Evolutionary conservation across 2,113 vertebrate genomes (phyloP).

Genomic region (Pimephales promelas): DNA sequence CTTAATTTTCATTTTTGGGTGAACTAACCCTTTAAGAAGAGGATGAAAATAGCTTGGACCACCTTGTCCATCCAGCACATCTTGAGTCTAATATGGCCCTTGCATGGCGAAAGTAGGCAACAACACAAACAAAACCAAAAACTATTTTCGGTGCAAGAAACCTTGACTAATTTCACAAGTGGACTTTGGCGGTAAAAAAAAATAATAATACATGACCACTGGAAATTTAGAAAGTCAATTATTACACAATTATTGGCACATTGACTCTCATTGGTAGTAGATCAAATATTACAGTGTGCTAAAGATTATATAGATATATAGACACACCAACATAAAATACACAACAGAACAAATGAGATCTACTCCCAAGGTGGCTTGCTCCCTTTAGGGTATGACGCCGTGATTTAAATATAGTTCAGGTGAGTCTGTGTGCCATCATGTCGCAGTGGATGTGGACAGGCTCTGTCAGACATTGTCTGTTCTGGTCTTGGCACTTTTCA

Average conservation of each 20-base stretch:
- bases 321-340: not conserved
- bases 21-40: no score
- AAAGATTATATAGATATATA: not conserved
- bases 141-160: not conserved
- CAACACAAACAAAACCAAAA: no score
- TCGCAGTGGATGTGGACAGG: not conserved
- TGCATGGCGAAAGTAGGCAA: not conserved
- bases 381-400: not conserved
- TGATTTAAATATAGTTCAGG: constrained; percentile 27
- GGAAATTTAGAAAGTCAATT: not conserved
- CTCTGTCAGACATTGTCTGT: not conserved
- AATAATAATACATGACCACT: not conserved
- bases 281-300: not conserved
- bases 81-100: not conserved
- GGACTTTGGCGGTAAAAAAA: not conserved
- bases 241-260: not conserved
- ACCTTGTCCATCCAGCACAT: no score
- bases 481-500: constrained; percentile 1
- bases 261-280: not conserved
- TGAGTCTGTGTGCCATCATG: not conserved
- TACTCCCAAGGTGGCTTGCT: not conserved
- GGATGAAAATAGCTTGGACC: not conserved
- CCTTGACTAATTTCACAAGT: not conserved
- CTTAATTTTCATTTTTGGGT: no score
- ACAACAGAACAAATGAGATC: not conserved